Base-by-base conservation (phyloP, 1,140 invertebrate genomes). In the Eurosta solidaginis region DNA sequence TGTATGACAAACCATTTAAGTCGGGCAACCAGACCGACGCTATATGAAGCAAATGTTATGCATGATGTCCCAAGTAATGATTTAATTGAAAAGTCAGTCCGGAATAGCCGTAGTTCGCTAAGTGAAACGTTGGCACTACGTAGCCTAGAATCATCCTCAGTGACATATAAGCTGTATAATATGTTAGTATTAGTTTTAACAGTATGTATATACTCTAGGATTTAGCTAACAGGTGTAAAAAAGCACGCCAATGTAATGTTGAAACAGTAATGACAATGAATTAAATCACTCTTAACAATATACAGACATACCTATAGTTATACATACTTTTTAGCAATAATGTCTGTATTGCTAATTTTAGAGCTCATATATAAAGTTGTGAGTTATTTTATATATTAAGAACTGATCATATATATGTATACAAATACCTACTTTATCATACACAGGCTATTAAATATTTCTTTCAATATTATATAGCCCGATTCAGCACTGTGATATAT, bases 81-180 rank as follows among this genome's bases (percentile, higher is more conserved):
- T 45, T 76, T 81, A 1, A 27, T 74, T 33, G 80, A 78, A 42
- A 49, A 22, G 7, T 77, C 78, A 2, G 76, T 52, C 3, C 63
- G 80, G 2, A 81, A 78, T 40, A 78, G 78, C 25, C 78, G 80
- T 10, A 81, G 78, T 40, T 81, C 80, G 2, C 47, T 78, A 36
- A 81, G 77, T 20, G 73, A 81, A 68, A 81, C 80, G 25, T 54
- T 81, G 42, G 76, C 78, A 2, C 29, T 81, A 17, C 79, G 78
- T 59, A 40, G 76, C 12, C 14, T 74, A 20, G 29, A 77, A 20
- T 63, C 78, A 20, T 59, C 77, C 9, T 76, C 74, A 33, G 68
- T 36, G 36, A 17, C 68, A 44, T 44, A 40, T 74, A 44, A 7
- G 29, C n/a, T 3, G n/a, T 7, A 22, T 44, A 40, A 17, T 36